A percentile compares a stretch with the other conserved stretches of the same genome.
phyloP scores from a whole-genome alignment of 2,113 vertebrate species.

The Larimichthys crocea region DNA sequence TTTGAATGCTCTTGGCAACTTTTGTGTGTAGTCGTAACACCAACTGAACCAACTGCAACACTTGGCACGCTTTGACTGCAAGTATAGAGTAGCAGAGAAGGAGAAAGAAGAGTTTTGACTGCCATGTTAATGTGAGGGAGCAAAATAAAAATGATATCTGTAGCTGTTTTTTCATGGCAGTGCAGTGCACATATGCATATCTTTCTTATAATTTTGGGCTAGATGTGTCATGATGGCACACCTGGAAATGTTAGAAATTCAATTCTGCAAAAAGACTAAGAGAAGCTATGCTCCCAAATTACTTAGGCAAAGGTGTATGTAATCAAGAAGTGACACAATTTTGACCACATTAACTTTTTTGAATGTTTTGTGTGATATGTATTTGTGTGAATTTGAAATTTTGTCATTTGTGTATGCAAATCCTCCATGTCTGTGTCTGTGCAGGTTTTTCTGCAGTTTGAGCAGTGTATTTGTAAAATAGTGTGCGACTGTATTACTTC shows the following conservation, averaged over 20 bases:
- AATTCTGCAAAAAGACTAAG: neutral
- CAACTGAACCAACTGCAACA: constrained; percentile 44
- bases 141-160: constrained; percentile 1
- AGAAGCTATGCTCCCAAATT: neutral
- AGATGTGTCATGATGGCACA: neutral
- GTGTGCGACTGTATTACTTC: constrained; percentile 58
- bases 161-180: constrained; percentile 5
- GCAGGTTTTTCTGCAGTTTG: neutral
- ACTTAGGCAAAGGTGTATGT: neutral
- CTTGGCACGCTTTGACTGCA: constrained; percentile 13
- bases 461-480: constrained; percentile 26
- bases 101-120: neutral
- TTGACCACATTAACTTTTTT: constrained; percentile 9
- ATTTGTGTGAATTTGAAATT: constrained; percentile 5
- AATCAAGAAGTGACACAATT: neutral
- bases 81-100: neutral
- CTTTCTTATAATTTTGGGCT: neutral
- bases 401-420: neutral
- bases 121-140: constrained; percentile 6
- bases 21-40: constrained; percentile 38
- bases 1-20: constrained; percentile 49
- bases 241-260: constrained; percentile 5
- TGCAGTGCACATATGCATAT: neutral
- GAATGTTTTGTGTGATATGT: neutral
- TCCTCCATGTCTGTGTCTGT: neutral